Evolutionary conservation across 2,113 vertebrate species (phyloP).

Genomic region (Egretta garzetta): DNA sequence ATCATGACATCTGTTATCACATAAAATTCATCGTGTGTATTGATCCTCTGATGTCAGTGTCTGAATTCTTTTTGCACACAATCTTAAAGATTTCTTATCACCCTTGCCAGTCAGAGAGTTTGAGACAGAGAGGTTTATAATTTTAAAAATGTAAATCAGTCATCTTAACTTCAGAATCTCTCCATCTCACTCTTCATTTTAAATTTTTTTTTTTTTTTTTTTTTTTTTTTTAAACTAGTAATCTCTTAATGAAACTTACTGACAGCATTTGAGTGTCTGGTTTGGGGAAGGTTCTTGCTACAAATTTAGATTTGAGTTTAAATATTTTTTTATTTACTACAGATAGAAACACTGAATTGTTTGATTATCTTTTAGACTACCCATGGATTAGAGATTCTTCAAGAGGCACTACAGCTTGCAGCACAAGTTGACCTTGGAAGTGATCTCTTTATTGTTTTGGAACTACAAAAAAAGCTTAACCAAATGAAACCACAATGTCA

Average conservation of each 20-base stretch:
- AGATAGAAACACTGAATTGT: neutral
- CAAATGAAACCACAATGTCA: constrained; percentile 82
- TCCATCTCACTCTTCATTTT: neutral
- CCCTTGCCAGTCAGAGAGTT: neutral
- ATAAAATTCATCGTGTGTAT: neutral
- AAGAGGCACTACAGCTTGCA: constrained; percentile 72
- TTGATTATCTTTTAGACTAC: constrained; percentile 75
- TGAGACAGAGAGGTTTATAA: neutral
- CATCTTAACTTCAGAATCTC: neutral
- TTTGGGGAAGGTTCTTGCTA: neutral
- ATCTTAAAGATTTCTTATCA: neutral
- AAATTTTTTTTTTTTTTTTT: no score
- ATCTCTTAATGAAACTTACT: neutral
- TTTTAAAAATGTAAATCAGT: neutral
- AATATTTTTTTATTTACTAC: neutral
- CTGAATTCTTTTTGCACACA: rapidly evolving
- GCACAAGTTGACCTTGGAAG: constrained; percentile 79
- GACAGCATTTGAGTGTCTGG: neutral
- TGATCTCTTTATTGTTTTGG: constrained; percentile 68
- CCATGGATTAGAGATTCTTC: constrained; percentile 73
- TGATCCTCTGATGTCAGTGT: neutral
- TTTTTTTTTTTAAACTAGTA: neutral
- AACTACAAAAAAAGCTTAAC: constrained; percentile 78
- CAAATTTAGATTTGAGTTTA: neutral
- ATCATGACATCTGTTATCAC: neutral